Base-by-base conservation (phyloP, 2,888 invertebrate genomes). In the Halictus ligatus region DNA sequence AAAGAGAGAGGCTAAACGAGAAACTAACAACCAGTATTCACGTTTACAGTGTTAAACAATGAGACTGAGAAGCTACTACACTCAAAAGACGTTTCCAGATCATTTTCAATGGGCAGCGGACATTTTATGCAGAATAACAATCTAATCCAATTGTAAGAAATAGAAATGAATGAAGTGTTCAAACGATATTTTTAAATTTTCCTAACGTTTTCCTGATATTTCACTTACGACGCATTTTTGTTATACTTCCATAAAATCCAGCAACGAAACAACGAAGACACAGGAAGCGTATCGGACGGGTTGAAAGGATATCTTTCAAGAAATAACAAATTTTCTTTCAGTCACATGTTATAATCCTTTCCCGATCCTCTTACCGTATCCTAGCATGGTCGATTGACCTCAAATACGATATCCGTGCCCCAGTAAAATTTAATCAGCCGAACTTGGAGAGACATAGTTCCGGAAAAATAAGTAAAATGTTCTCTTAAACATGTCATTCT, bases 401-500 rank as follows among this genome's bases (percentile, higher is more conserved):
- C n/a, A 54, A 73, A 54, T n/a, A 43, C 72, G 58, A 75, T 75
- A 40, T 75, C 60, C 58, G 71, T 58, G 29, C 15, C 18, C 71
- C 21, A 15, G 75, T 64, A 43, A 50, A 80, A 80, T 43, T 40
- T 54, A 72, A 83, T 73, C 81, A 80, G 35, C 15, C 21, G 72
- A 43, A 75, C 60, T 64, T 48, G 18, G 46, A 46, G 69, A 71
- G 58, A 58, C 40, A 25, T 67, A 83, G 60, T 54, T 48, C 46
- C 46, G 18, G 40, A 46, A 78, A 74, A 89, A 89, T 89, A 88
- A 83, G 84, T 78, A 75, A 72, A 86, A 79, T 40, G 75, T 80
- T 78, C 75, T 76, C 69, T 74, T 78, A 81, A 88, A 88, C 81
- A 89, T 89, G 88, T 85, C 82, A 83, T 79, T 75, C 78, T 78